Conservation (phyloP, 2,113 vertebrate species). For the Gorsachius goisagi region DNA sequence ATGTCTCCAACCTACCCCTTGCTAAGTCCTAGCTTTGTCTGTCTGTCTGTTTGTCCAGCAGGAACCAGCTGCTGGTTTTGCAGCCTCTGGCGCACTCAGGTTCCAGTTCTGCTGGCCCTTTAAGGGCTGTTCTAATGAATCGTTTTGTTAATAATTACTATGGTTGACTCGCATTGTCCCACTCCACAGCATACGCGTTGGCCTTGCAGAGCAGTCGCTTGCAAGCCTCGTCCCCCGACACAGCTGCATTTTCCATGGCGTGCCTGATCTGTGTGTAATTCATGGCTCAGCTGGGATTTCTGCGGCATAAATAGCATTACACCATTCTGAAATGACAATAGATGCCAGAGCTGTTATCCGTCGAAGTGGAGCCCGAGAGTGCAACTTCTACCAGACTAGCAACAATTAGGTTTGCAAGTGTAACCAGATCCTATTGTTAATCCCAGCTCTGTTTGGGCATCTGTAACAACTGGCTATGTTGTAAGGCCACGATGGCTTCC, state of each 20-base stretch:
- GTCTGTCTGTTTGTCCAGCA: not conserved
- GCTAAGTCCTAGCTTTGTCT: not conserved
- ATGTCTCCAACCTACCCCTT: not conserved
- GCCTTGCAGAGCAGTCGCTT: not conserved
- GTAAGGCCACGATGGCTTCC: conserved; percentile 26
- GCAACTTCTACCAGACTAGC: conserved; percentile 24
- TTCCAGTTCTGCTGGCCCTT: not conserved
- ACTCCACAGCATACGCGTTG: not conserved
- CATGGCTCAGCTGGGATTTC: conserved; percentile 41
- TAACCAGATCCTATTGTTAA: conserved; percentile 45
- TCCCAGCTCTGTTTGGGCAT: conserved; percentile 35
- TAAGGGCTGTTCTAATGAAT: not conserved
- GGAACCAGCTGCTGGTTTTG: not conserved
- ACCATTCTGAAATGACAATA: conserved; percentile 28
- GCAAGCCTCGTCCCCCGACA: not conserved
- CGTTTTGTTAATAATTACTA: not conserved
- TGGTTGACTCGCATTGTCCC: not conserved
- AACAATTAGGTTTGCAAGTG: conserved; percentile 34
- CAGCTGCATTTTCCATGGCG: not conserved
- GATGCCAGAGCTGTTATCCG: conserved; percentile 7
- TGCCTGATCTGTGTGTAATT: not conserved
- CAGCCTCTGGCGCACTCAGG: not conserved
- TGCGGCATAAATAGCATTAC: conserved; percentile 23
- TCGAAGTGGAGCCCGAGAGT: not conserved
- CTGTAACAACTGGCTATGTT: conserved; percentile 42